Conservation (phyloP, 2,113 vertebrate species). For the Python bivittatus region DNA sequence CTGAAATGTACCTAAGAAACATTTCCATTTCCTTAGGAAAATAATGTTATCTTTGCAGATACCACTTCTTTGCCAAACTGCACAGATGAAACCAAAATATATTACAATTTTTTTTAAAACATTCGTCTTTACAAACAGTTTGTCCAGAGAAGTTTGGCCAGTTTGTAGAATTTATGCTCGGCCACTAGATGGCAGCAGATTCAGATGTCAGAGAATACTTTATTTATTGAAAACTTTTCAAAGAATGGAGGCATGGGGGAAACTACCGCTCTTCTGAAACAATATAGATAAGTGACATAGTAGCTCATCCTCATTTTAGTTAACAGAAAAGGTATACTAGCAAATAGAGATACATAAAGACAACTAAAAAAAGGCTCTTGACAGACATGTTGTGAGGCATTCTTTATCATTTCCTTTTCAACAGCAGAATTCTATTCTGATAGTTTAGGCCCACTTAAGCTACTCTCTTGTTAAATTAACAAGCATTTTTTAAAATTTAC, state of each 20-base stretch:
- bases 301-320: neutral
- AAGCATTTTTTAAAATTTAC: neutral
- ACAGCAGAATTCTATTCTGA: neutral
- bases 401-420: neutral
- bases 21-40: neutral
- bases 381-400: neutral
- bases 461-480: neutral
- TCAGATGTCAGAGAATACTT: constrained; percentile 49
- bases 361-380: neutral
- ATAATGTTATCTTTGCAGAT: neutral
- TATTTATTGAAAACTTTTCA: neutral
- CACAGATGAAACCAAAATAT: neutral
- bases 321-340: neutral
- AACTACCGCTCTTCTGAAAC: neutral
- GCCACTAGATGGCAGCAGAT: constrained; percentile 69
- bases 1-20: neutral
- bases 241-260: too few relatives aligned
- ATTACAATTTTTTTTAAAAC: neutral
- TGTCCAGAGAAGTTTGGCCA: neutral
- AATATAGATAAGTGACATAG: neutral
- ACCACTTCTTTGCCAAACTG: neutral
- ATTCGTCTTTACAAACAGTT: neutral
- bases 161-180: neutral
- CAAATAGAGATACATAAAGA: neutral
- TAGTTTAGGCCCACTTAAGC: neutral